Percentiles rank a stretch among this genome's conserved stretches.
Conservation (phyloP, 2,888 invertebrate species). For the Antheraea yamamai region DNA sequence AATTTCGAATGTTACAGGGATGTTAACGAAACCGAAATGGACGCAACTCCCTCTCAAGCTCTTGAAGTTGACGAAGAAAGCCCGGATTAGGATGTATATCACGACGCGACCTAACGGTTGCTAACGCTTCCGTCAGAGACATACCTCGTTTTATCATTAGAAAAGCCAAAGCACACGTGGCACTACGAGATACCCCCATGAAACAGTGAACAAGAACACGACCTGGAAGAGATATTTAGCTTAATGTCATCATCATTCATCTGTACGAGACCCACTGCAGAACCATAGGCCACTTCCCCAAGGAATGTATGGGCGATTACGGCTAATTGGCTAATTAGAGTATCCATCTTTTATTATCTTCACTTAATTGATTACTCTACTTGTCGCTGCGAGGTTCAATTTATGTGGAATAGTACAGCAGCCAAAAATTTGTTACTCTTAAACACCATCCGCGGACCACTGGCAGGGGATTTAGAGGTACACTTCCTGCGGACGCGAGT, state of each 20-base stretch:
- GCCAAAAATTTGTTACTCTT: too few relatives aligned
- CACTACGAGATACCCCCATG: constrained; percentile 91
- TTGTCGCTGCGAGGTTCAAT: too few relatives aligned
- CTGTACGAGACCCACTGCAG: not conserved
- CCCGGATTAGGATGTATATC: constrained; percentile 91
- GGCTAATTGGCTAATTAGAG: too few relatives aligned
- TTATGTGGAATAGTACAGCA: too few relatives aligned
- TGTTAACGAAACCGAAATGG: constrained; percentile 77
- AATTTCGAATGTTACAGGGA: not conserved
- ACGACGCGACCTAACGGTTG: constrained; percentile 85
- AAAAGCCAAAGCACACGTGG: constrained; percentile 90
- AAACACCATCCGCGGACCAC: too few relatives aligned
- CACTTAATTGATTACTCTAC: too few relatives aligned
- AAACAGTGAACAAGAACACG: constrained; percentile 91
- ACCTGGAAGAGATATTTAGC: constrained; percentile 72
- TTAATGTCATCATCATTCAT: not conserved
- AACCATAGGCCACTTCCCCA: not conserved
- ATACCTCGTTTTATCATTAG: constrained; percentile 90
- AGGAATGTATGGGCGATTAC: too few relatives aligned
- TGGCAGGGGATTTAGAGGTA: too few relatives aligned
- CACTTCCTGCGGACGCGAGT: too few relatives aligned
- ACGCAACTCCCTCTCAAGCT: constrained; percentile 84
- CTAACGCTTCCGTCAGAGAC: constrained; percentile 88
- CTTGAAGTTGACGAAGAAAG: constrained; percentile 89
- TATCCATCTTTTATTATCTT: too few relatives aligned